Conservation (phyloP, 1,140 invertebrate genomes). For the Drosophila teissieri region DNA sequence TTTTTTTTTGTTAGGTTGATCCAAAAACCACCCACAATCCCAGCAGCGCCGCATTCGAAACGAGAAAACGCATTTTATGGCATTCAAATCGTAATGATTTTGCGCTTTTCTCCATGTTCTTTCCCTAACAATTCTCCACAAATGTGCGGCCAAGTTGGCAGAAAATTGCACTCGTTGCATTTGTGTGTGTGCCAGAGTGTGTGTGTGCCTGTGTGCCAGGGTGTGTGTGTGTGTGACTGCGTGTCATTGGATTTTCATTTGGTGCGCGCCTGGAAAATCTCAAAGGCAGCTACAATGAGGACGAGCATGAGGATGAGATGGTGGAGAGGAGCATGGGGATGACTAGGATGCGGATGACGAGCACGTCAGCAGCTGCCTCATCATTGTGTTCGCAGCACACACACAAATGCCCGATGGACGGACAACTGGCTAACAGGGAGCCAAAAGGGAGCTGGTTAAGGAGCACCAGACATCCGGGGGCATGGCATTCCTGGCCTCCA, state of each 20-base stretch:
- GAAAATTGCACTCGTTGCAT: conserved; percentile 54
- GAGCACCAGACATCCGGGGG: background rate
- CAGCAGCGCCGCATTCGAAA: background rate
- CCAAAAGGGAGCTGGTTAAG: background rate
- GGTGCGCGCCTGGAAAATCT: conserved; percentile 34
- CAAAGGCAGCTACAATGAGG: conserved; percentile 10
- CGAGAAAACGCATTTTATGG: conserved; percentile 60
- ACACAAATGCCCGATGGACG: conserved; percentile 13
- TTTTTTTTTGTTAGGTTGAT: no score
- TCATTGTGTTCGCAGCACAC: conserved; percentile 30
- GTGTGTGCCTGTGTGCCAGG: conserved; percentile 7
- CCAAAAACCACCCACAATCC: background rate
- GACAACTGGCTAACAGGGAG: no score
- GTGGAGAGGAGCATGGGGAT: no score
- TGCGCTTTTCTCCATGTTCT: conserved; percentile 60
- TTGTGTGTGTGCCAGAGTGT: conserved; percentile 6
- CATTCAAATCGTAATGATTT: conserved; percentile 73
- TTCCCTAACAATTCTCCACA: conserved; percentile 51
- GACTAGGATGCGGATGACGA: conserved; percentile 8
- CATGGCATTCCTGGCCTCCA: background rate
- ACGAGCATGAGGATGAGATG: no score
- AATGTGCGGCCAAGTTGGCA: conserved; percentile 58
- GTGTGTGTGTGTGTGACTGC: conserved; percentile 18
- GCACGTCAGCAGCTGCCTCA: conserved; percentile 24
- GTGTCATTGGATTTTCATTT: conserved; percentile 57